Evolutionary conservation across 1,140 invertebrate species (phyloP).

Genomic region (Bombus superbus): DNA sequence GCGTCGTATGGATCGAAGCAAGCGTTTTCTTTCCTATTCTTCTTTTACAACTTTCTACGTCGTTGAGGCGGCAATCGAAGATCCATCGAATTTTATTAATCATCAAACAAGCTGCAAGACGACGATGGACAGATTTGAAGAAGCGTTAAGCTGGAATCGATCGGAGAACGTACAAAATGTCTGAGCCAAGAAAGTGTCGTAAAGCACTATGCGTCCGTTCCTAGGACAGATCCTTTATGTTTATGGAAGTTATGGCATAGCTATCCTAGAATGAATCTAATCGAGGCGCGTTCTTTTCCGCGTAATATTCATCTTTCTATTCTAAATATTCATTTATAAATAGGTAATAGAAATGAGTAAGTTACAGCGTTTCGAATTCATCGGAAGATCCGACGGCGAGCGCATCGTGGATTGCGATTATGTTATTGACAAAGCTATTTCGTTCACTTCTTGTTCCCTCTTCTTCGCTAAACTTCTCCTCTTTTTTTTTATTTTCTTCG

Average conservation of each 20-base stretch:
- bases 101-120: neutral
- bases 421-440: neutral
- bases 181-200: conserved; percentile 28
- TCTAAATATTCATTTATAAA: too few relatives aligned
- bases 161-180: neutral
- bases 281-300: conserved; percentile 41
- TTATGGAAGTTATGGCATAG: conserved; percentile 21
- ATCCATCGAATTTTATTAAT: conserved; percentile 9
- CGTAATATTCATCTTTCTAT: neutral
- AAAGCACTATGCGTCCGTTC: conserved; percentile 49
- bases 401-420: conserved; percentile 33
- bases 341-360: conserved; percentile 46
- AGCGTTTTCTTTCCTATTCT: too few relatives aligned
- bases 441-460: neutral
- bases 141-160: conserved; percentile 21
- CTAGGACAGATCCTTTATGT: conserved; percentile 50
- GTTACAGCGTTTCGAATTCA: conserved; percentile 49
- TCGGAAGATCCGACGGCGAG: neutral
- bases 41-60: too few relatives aligned
- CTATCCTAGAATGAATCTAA: conserved; percentile 32
- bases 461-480: neutral
- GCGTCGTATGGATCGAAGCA: too few relatives aligned
- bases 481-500: neutral
- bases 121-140: conserved; percentile 1
- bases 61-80: neutral